Conservation (phyloP, 2,113 vertebrate species). For the Butorides virescens region DNA sequence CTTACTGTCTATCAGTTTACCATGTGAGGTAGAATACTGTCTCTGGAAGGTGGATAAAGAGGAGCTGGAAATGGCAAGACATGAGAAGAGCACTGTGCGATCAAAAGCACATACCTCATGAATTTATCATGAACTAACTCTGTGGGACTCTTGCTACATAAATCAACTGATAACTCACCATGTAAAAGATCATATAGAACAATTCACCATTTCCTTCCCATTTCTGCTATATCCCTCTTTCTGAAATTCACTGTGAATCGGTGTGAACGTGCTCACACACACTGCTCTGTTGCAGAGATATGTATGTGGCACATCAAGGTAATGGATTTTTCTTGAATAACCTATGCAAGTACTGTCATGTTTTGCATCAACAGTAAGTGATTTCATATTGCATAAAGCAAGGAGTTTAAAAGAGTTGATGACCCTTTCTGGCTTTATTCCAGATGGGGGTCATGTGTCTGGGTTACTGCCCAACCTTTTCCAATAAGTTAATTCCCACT, state of each 20-base stretch:
- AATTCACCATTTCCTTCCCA: neutral
- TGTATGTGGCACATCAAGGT: neutral
- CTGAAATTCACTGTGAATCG: neutral
- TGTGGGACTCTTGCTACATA: constrained; percentile 9
- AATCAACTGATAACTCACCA: constrained; percentile 17
- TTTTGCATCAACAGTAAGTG: constrained; percentile 50
- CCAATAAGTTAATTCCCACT: constrained; percentile 37
- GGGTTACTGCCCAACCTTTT: constrained; percentile 31
- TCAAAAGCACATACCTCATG: constrained; percentile 39
- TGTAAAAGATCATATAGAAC: constrained; percentile 32
- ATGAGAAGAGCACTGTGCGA: neutral
- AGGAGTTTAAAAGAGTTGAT: constrained; percentile 26
- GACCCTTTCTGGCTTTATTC: constrained; percentile 29
- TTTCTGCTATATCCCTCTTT: neutral
- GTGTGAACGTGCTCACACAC: neutral
- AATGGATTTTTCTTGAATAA: constrained; percentile 44
- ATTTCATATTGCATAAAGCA: constrained; percentile 42
- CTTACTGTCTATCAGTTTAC: neutral
- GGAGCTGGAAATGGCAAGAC: neutral
- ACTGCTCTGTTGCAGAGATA: neutral
- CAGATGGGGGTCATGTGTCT: neutral
- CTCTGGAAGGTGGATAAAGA: neutral
- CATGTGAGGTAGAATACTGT: neutral
- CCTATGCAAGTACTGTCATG: constrained; percentile 1
- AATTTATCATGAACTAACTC: constrained; percentile 55